Conservation (phyloP, 2,797 vertebrate genomes). For the Acrossocheilus wenchowensis region DNA sequence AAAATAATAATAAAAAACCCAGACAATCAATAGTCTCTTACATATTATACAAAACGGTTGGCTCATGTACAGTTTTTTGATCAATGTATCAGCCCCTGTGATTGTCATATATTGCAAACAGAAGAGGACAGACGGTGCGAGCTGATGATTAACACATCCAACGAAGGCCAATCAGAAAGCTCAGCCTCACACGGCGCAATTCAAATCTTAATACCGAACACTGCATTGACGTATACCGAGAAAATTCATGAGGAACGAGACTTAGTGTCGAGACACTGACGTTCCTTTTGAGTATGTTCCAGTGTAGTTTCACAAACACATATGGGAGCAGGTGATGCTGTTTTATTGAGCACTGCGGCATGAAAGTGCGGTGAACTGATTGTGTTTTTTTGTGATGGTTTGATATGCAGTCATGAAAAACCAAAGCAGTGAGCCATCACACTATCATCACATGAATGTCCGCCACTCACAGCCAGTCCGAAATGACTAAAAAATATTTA, state of each 20-base stretch:
- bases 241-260: conserved; percentile 12
- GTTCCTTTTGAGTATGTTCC: conserved; percentile 42
- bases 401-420: conserved; percentile 45
- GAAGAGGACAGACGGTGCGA: conserved; percentile 58
- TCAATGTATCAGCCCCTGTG: conserved; percentile 76
- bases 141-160: conserved; percentile 72
- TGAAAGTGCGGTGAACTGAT: conserved; percentile 71
- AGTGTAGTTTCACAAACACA: conserved; percentile 62
- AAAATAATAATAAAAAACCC: conserved; percentile 82
- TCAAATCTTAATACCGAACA: conserved; percentile 40
- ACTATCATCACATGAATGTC: conserved; percentile 10
- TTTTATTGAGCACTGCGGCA: conserved; percentile 61
- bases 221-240: conserved; percentile 17
- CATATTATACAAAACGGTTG: conserved; percentile 90
- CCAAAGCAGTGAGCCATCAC: conserved; percentile 46
- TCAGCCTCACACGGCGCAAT: conserved; percentile 12
- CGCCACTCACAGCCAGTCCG: conserved; percentile 26
- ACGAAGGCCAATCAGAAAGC: conserved; percentile 64
- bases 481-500: conserved; percentile 60
- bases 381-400: conserved; percentile 36
- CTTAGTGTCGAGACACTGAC: neutral
- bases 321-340: conserved; percentile 38
- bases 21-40: conserved; percentile 70
- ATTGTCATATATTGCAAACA: conserved; percentile 88
- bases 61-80: conserved; percentile 81